phyloP scores from a whole-genome alignment of 2,888 invertebrate species.

The Alsophila aescularia region DNA sequence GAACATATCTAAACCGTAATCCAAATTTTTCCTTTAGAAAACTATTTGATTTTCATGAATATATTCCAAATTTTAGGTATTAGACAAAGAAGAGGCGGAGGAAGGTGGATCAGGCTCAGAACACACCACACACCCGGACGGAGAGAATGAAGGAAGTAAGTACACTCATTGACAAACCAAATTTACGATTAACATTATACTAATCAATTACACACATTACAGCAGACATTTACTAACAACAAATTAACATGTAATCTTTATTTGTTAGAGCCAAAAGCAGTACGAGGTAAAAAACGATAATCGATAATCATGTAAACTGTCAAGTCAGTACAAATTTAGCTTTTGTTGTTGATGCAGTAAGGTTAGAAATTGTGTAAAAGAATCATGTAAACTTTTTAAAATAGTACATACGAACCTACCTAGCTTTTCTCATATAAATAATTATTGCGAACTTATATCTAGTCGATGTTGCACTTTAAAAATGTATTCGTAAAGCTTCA shows the following conservation, averaged over 20 bases:
- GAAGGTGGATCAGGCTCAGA: conserved; percentile 76
- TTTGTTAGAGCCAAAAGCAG: conserved; percentile 15
- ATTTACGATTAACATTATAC: neutral
- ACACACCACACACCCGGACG: conserved; percentile 73
- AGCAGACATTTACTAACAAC: neutral
- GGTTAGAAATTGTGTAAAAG: conserved; percentile 8
- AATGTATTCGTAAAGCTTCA: neutral
- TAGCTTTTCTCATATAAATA: neutral
- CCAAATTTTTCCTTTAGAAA: too few relatives aligned
- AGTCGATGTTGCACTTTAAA: conserved; percentile 10
- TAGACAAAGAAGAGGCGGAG: conserved; percentile 81
- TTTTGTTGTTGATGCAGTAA: conserved; percentile 15
- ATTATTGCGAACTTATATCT: neutral
- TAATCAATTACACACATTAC: neutral
- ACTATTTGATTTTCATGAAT: neutral
- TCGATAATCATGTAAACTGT: neutral
- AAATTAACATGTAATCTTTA: conserved; percentile 8
- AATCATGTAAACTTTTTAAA: neutral
- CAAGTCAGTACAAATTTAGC: conserved; percentile 4
- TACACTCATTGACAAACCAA: conserved; percentile 1
- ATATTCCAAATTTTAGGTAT: conserved; percentile 55
- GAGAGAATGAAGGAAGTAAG: conserved; percentile 76
- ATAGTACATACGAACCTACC: neutral
- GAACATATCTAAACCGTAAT: too few relatives aligned
- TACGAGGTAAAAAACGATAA: conserved; percentile 13